These are phyloP conservation scores for Strix aluco DNA, from an alignment of 2,113 vertebrate genomes.

Conservation along the genomic window DNA sequence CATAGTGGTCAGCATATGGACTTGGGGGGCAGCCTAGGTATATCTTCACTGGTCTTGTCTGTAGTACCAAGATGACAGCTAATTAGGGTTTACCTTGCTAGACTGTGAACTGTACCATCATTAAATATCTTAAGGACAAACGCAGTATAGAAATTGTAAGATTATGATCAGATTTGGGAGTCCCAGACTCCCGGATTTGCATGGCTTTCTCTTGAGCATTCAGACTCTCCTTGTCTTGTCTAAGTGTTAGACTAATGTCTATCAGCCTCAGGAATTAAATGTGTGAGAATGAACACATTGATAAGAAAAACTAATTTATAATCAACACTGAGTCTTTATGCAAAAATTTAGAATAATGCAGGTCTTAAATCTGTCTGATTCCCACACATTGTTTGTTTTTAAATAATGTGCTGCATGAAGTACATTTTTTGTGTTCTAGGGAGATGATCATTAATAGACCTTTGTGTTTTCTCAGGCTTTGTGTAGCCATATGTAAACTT, in stretches of 20 bases:
- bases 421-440: slow-evolving; percentile 25
- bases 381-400: slow-evolving; percentile 58
- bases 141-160: background rate
- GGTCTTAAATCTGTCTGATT: slow-evolving; percentile 60
- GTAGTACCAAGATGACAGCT: background rate
- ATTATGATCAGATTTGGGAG: background rate
- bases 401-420: slow-evolving; percentile 29
- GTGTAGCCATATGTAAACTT: slow-evolving; percentile 39
- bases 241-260: slow-evolving; percentile 68
- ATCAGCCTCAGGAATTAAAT: slow-evolving; percentile 59
- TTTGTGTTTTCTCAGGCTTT: slow-evolving; percentile 52
- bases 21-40: background rate
- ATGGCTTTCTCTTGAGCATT: slow-evolving; percentile 39
- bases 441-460: slow-evolving; percentile 29
- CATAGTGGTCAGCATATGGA: background rate
- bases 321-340: slow-evolving; percentile 54
- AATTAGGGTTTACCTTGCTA: background rate
- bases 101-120: background rate
- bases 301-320: slow-evolving; percentile 67
- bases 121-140: background rate
- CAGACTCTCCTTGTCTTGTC: slow-evolving; percentile 46
- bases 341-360: slow-evolving; percentile 63
- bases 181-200: slow-evolving; percentile 30
- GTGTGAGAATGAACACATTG: slow-evolving; percentile 65
- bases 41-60: background rate